phyloP scores from a whole-genome alignment of 1,140 invertebrate species.

The roundworm (Caenorhabditis elegans) region WBcel235 BX284604.4:6000501-6001000 shows the following conservation, averaged over 20 bases:
- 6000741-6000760: slow-evolving; percentile 1
- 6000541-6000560: slow-evolving; percentile 42
- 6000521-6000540: slow-evolving; percentile 41
- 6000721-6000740: not conserved
- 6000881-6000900: not conserved
- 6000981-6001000: not conserved
- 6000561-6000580: slow-evolving; percentile 28
- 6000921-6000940: slow-evolving; percentile 28
- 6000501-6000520: slow-evolving; percentile 43
- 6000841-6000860: not conserved
- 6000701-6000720: slow-evolving; percentile 17
- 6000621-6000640: not conserved
- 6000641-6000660: not conserved
- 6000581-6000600: not conserved
- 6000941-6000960: slow-evolving; percentile 33
- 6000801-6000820: not conserved
- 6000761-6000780: slow-evolving; percentile 14
- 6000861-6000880: not conserved
- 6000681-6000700: not conserved
- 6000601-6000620: slow-evolving; percentile 4
- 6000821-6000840: not conserved
- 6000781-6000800: not conserved
- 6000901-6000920: slow-evolving; percentile 12
- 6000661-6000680: not conserved
- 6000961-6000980: slow-evolving; percentile 13